Conservation (phyloP, 2,888 invertebrate genomes). For the Marronus borbonicus region DNA sequence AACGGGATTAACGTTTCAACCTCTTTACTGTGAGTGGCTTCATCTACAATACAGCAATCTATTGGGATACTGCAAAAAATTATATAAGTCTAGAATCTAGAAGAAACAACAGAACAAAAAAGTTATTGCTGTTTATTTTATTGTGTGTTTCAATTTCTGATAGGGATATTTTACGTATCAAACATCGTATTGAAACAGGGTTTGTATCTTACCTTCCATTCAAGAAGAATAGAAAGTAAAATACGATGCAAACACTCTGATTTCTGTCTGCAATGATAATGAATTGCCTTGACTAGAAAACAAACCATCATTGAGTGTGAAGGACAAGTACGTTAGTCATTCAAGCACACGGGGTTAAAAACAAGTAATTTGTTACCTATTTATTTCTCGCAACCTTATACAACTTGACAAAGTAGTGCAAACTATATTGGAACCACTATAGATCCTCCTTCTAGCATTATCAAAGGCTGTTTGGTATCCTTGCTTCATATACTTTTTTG, state of each 20-base stretch:
- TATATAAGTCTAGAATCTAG: not conserved
- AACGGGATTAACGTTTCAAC: constrained; percentile 87
- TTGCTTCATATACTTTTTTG: constrained; percentile 50
- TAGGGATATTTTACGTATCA: too few species aligned
- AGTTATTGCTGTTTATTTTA: too few species aligned
- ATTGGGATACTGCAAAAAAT: constrained; percentile 59
- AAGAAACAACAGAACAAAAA: too few species aligned
- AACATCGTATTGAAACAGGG: too few species aligned
- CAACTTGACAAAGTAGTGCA: constrained; percentile 80
- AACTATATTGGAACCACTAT: constrained; percentile 79
- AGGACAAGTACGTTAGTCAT: not conserved
- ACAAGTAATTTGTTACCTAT: constrained; percentile 11
- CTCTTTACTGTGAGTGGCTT: constrained; percentile 91
- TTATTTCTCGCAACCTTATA: constrained; percentile 46
- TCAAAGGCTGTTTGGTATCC: constrained; percentile 51
- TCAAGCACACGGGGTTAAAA: not conserved
- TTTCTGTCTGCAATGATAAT: too few species aligned
- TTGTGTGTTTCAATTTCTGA: too few species aligned
- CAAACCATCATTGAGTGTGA: too few species aligned
- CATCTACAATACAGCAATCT: constrained; percentile 85
- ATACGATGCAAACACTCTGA: too few species aligned
- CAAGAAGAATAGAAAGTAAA: too few species aligned
- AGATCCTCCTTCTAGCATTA: constrained; percentile 62
- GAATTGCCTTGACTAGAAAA: too few species aligned
- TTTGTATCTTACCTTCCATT: too few species aligned